Percentiles rank a stretch among this genome's conserved stretches.
phyloP scores from a whole-genome alignment of 2,797 vertebrate genomes.

The Mus spretus region DNA sequence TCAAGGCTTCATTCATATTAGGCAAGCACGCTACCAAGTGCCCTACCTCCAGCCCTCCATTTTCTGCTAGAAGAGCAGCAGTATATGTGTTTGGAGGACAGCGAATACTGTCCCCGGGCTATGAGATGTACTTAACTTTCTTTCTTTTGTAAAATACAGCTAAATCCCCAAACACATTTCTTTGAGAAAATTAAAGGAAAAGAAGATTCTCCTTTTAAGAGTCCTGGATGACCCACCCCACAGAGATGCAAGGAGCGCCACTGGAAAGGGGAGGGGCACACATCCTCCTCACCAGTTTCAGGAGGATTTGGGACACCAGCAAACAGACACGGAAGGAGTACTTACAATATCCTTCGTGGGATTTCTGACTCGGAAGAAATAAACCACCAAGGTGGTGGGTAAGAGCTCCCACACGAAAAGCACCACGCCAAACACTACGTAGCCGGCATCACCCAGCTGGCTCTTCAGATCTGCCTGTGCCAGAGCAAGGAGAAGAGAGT shows the following conservation, averaged over 20 bases:
- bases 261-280: not conserved
- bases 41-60: not conserved
- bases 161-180: not conserved
- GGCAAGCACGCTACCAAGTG: not conserved
- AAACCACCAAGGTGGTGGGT: conserved; percentile 96
- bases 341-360: conserved; percentile 94
- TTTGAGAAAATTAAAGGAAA: not conserved
- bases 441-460: conserved; percentile 95
- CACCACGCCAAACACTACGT: conserved; percentile 96
- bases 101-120: not conserved
- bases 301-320: not conserved
- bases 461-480: conserved; percentile 95
- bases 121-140: not conserved
- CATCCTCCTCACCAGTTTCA: no score
- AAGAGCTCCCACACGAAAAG: conserved; percentile 98
- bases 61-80: not conserved
- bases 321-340: conserved; percentile 7
- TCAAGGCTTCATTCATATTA: not conserved
- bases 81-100: not conserved
- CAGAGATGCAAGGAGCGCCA: not conserved
- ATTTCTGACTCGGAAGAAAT: conserved; percentile 96
- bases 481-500: not conserved
- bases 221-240: not conserved
- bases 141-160: conserved; percentile 31
- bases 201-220: not conserved